Evolutionary conservation across 2,797 vertebrate genomes (phyloP).

Genomic region (Phataginus tricuspis): DNA sequence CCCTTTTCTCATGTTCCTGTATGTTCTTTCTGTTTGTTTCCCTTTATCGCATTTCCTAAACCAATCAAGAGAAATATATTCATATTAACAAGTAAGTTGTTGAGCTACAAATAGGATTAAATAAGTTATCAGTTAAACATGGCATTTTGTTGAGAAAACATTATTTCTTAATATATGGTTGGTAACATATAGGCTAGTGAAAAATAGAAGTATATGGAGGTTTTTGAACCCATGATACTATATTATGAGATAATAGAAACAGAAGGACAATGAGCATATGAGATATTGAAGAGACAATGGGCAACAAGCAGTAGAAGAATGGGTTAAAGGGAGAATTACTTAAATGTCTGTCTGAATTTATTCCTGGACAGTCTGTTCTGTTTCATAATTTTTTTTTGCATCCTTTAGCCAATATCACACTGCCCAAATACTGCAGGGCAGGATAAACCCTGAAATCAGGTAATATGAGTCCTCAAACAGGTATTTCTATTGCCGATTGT

Average conservation of each 20-base stretch:
- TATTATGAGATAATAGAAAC: too few species aligned
- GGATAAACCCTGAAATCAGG: not conserved
- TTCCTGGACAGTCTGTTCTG: not conserved
- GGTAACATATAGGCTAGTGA: not conserved
- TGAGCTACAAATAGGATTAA: not conserved
- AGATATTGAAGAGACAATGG: not conserved
- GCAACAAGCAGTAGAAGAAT: not conserved
- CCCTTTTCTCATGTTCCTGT: rapidly evolving
- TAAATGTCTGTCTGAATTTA: not conserved
- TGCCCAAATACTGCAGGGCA: not conserved
- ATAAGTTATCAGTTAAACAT: not conserved
- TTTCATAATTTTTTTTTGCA: not conserved
- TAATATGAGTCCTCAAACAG: not conserved
- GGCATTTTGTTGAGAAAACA: not conserved
- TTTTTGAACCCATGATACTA: not conserved
- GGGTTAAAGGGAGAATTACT: not conserved
- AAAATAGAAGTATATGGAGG: not conserved
- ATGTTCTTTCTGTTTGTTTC: not conserved
- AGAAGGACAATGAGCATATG: not conserved
- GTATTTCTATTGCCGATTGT: not conserved
- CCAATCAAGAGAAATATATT: not conserved
- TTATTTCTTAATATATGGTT: not conserved
- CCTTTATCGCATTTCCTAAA: not conserved
- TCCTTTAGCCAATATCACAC: not conserved
- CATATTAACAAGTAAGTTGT: not conserved